phyloP scores from a whole-genome alignment of 2,888 invertebrate species.

The Lutraria lutraria region DNA sequence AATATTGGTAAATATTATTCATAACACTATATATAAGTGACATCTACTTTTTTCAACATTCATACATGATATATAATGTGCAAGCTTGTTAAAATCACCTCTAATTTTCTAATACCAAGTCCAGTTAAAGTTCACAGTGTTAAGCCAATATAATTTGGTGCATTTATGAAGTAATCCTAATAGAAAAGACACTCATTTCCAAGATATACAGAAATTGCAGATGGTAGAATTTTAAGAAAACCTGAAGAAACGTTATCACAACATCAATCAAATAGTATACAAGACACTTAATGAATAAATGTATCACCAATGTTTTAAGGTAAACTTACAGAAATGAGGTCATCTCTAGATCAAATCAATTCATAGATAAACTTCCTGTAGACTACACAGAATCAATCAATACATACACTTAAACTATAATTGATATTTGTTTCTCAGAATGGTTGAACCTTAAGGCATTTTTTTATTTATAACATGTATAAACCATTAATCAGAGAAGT shows the following conservation, averaged over 20 bases:
- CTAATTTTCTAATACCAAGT: neutral
- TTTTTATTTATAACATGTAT: too few species aligned
- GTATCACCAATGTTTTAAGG: neutral
- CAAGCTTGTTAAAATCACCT: neutral
- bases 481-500: too few species aligned
- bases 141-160: neutral
- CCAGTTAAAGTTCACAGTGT: neutral
- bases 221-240: neutral
- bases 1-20: constrained; percentile 21
- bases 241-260: constrained; percentile 7
- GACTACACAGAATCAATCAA: too few species aligned
- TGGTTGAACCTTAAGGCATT: too few species aligned
- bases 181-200: too few species aligned
- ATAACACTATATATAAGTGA: constrained; percentile 24
- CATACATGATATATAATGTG: constrained; percentile 10
- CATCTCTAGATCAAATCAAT: too few species aligned
- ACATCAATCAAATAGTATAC: neutral
- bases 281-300: neutral
- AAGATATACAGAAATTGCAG: neutral
- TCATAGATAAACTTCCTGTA: too few species aligned
- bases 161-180: too few species aligned
- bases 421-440: too few species aligned
- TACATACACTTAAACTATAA: too few species aligned
- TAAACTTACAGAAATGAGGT: too few species aligned
- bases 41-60: constrained; percentile 1